Evolutionary conservation across 2,113 vertebrate species (phyloP).

Genomic region (Thalassoma bifasciatum): DNA sequence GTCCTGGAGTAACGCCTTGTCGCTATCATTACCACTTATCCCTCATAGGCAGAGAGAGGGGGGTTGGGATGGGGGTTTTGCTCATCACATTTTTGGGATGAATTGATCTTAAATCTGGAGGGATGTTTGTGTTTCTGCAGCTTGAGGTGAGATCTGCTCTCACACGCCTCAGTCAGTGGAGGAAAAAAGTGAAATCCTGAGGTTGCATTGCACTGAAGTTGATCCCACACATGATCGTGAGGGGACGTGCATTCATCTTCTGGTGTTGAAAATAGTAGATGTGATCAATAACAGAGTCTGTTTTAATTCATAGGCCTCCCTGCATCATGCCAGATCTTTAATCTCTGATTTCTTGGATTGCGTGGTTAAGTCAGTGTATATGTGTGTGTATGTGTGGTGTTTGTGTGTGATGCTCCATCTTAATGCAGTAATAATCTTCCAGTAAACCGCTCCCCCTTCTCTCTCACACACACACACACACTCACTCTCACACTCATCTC

Average conservation of each 20-base stretch:
- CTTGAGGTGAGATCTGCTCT: neutral
- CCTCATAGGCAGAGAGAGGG: slow-evolving; percentile 10
- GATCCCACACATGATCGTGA: slow-evolving; percentile 18
- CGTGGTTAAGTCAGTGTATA: slow-evolving; percentile 9
- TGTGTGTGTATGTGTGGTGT: slow-evolving; percentile 22
- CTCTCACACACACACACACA: no score
- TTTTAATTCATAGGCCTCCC: slow-evolving; percentile 5
- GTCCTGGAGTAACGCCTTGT: slow-evolving; percentile 70
- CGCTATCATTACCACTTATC: slow-evolving; percentile 65
- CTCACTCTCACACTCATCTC: no score
- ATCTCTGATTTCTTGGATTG: slow-evolving; percentile 34
- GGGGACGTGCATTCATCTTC: slow-evolving; percentile 37
- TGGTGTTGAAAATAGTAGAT: neutral
- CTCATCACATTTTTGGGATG: slow-evolving; percentile 36
- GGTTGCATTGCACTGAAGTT: slow-evolving; percentile 35
- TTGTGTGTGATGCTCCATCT: slow-evolving; percentile 27
- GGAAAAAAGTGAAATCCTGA: neutral
- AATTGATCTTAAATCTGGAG: slow-evolving; percentile 11
- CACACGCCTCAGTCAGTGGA: neutral
- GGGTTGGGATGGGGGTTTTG: slow-evolving; percentile 6
- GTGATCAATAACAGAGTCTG: neutral
- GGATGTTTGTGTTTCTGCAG: slow-evolving; percentile 7
- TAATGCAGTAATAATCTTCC: slow-evolving; percentile 39
- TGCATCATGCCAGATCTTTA: slow-evolving; percentile 18
- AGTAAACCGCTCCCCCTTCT: slow-evolving; percentile 5